phyloP scores from a whole-genome alignment of 35 echinoderm and acorn worm genomes.

The Apostichopus parvimensis region DNA sequence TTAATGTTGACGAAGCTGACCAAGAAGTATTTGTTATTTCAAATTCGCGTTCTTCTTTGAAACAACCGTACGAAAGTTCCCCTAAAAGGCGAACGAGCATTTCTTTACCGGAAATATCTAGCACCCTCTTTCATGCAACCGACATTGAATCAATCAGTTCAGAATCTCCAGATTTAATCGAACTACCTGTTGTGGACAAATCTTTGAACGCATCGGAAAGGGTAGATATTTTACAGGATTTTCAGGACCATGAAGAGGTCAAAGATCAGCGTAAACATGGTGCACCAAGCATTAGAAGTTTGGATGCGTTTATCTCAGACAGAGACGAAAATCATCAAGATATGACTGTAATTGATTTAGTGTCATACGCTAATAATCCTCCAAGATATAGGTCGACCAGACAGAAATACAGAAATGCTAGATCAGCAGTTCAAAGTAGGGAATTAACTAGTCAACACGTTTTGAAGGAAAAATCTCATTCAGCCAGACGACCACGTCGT shows the following conservation, averaged over 20 bases:
- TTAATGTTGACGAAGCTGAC: neutral
- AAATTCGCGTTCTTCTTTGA: neutral
- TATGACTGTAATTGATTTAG: slow-evolving; percentile 40
- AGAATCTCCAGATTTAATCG: neutral
- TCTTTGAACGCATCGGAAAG: neutral
- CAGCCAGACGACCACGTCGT: slow-evolving; percentile 53
- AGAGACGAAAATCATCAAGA: neutral
- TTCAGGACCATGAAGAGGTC: neutral
- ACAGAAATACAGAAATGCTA: neutral
- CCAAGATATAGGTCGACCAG: neutral
- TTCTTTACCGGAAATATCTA: slow-evolving; percentile 28
- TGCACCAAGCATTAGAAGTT: neutral
- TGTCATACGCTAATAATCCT: slow-evolving; percentile 28
- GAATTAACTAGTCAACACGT: neutral
- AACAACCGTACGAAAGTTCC: neutral
- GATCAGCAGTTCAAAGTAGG: slow-evolving; percentile 22
- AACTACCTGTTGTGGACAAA: neutral
- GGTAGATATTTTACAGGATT: neutral
- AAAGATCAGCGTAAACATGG: neutral
- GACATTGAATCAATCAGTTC: neutral
- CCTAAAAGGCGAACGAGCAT: neutral
- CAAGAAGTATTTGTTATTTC: neutral
- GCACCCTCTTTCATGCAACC: slow-evolving; percentile 22
- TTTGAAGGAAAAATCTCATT: slow-evolving; percentile 19
- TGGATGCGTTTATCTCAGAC: neutral